These are phyloP conservation scores for Galaxea fascicularis DNA, from an alignment of 92 coral and sea anemone species.

Conservation along the genomic window DNA sequence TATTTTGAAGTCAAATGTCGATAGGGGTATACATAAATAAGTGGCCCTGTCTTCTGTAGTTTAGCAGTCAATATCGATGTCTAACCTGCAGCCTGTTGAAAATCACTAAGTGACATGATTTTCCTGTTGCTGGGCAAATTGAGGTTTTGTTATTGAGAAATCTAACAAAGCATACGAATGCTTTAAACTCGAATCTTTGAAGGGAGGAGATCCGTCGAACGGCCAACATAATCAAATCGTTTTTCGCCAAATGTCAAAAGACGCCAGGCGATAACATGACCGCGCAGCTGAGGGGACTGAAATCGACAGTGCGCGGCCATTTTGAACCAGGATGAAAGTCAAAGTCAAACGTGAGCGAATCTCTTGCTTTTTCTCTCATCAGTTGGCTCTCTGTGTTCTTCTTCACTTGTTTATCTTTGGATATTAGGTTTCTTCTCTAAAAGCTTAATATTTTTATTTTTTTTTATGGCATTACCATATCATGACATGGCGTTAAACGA, in stretches of 20 bases:
- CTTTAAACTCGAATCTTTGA: not conserved
- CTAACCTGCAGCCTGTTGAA: conserved; percentile 9
- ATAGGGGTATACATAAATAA: no score
- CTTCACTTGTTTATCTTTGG: not conserved
- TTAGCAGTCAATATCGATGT: not conserved
- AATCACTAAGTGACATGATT: not conserved
- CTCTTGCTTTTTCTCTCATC: not conserved
- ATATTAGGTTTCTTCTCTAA: not conserved
- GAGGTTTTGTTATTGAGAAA: not conserved
- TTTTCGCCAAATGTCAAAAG: conserved; percentile 9
- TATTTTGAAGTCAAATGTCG: not conserved
- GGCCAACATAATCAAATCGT: not conserved
- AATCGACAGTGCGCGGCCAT: conserved; percentile 36
- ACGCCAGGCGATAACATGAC: conserved; percentile 3
- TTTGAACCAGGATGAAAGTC: conserved; percentile 65
- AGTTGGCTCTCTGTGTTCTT: not conserved
- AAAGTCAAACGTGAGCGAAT: conserved; percentile 66
- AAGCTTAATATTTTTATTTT: not conserved
- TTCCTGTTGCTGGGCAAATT: not conserved
- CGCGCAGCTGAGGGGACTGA: conserved; percentile 5
- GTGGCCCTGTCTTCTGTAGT: no score
- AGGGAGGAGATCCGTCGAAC: not conserved
- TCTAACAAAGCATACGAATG: not conserved
- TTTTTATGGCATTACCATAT: not conserved
- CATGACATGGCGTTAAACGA: not conserved